Conservation (phyloP, 2,113 vertebrate genomes). For the Mixornis gularis region DNA sequence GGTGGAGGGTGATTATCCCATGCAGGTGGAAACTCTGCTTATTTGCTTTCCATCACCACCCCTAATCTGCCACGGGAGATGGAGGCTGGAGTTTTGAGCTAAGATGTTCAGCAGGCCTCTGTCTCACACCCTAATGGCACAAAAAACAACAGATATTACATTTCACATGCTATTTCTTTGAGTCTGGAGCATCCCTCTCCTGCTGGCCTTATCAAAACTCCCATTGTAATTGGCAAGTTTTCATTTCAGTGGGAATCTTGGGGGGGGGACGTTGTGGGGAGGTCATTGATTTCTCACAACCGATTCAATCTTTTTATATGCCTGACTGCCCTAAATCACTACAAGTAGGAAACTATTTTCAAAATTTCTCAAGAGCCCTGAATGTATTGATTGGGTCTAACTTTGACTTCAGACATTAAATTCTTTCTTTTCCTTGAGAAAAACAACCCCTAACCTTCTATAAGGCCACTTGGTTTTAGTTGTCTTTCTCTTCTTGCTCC, state of each 20-base stretch:
- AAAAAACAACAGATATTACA: conserved; percentile 4
- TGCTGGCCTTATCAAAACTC: conserved; percentile 53
- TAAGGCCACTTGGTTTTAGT: not conserved
- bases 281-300: conserved; percentile 52
- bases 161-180: not conserved
- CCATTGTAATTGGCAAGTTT: conserved; percentile 42
- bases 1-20: not conserved
- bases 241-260: conserved; percentile 40
- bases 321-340: conserved; percentile 63
- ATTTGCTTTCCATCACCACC: not conserved
- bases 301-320: conserved; percentile 51
- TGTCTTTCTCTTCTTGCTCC: not conserved
- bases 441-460: not conserved
- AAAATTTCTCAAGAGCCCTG: conserved; percentile 62
- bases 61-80: not conserved
- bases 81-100: not conserved
- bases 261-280: not conserved
- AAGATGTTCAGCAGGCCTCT: not conserved
- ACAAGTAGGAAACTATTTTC: conserved; percentile 61
- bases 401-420: conserved; percentile 53
- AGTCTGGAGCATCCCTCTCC: conserved; percentile 13
- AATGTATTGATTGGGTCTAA: conserved; percentile 45
- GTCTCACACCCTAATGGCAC: not conserved
- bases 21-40: not conserved
- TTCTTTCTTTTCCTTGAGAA: conserved; percentile 22